Evolutionary conservation across 1,140 invertebrate species (phyloP), one percentile per base, ranked within the genome.

Genomic region (Saccostrea echinata): DNA sequence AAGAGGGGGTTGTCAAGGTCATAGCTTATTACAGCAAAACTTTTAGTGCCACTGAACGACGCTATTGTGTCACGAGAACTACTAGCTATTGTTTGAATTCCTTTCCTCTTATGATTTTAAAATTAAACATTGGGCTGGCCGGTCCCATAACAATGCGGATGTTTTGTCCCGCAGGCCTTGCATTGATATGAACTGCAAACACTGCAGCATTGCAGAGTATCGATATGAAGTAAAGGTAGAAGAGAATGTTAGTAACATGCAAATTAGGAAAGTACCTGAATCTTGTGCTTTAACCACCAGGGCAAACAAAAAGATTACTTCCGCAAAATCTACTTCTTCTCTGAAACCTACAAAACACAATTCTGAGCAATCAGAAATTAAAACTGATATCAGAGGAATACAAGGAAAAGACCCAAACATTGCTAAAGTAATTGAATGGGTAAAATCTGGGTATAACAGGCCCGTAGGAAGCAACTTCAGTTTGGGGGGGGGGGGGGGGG

Each of bases 121-220:
- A 43, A 43, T 43, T 43, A 6, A 6, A 43, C 35, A 43, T 43
- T 6, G 6, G 35, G 2, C 35, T 43, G 35, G 35, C 35, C 35
- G 35, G 35, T 43, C 1, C 35, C 85, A 90, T 61, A 16, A 16
- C 9, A 82, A 64, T 71, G 89, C 86, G 0, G 89, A 90, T 51
- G 85, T 80, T 64, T 61, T 88, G 9, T 88, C 83, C 2, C 80
- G 89, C 24, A 11, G 84, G 52, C 87, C 86, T 9, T 53, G 35
- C 33, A 18, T 21, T 64, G 21, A 13, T 33, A 18, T 27, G 27
- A 30, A 61, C 24, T 85, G 84, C 52, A 24, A 33, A 86, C 21
- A 81, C 52, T 86, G 71, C n/a, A 13, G n/a, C 68, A 76, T 16
- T 18, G 68, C 68, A 30, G 68, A 76, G 1, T 18, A 2, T 16